phyloP scores from a whole-genome alignment of 2,888 invertebrate species.

The Alviniconcha strummeri region DNA sequence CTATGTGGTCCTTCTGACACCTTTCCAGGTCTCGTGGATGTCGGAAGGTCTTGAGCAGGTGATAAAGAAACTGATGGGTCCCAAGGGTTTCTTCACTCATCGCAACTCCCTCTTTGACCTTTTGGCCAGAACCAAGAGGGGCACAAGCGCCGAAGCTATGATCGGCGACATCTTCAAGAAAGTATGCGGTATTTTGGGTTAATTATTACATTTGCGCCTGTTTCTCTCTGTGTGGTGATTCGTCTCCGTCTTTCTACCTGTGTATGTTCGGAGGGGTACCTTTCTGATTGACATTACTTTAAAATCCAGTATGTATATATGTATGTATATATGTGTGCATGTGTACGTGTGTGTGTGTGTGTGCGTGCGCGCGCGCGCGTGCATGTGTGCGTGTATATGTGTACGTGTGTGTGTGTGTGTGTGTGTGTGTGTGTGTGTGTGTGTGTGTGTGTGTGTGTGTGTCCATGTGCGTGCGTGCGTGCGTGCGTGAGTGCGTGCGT shows the following conservation, averaged over 20 bases:
- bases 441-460: neutral
- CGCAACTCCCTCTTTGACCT: conserved; percentile 40
- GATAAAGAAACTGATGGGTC: conserved; percentile 42
- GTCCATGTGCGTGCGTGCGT: conserved; percentile 7
- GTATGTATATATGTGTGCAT: neutral
- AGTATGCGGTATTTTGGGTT: neutral
- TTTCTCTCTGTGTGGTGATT: neutral
- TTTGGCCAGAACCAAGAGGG: conserved; percentile 16
- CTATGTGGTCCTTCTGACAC: neutral
- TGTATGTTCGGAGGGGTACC: too few species aligned
- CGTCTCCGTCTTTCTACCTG: too few species aligned
- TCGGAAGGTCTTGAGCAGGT: conserved; percentile 46
- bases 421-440: conserved; percentile 6
- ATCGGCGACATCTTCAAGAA: conserved; percentile 31
- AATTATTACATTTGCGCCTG: neutral
- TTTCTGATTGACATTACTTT: neutral
- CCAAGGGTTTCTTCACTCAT: conserved; percentile 35
- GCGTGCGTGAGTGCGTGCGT: conserved; percentile 24
- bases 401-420: conserved; percentile 22
- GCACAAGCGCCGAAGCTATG: neutral
- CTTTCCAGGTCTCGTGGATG: neutral
- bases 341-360: conserved; percentile 1
- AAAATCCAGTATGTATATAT: neutral
- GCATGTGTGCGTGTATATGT: neutral
- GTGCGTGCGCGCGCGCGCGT: conserved; percentile 14